Base-by-base conservation (phyloP, 2,888 invertebrate genomes). In the Arenicola marina region DNA sequence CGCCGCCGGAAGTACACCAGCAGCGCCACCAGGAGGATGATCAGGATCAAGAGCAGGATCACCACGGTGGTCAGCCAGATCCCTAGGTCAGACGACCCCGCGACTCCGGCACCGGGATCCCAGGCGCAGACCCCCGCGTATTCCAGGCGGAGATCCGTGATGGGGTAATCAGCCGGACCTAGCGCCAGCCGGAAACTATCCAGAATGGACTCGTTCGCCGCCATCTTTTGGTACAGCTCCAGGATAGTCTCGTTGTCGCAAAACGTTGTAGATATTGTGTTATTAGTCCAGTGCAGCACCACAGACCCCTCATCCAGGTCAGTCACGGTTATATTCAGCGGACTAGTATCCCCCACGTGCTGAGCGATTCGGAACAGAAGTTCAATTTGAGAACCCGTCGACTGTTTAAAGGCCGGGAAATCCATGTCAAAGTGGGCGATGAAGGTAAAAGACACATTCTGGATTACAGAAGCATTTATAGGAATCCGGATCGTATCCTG, bases 281-380 rank as follows among this genome's bases (percentile, higher is more conserved):
- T 70, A 63, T 74, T 73, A 18, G 67, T 69, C 74, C 74, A 74
- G 1, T 66, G 44, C 11, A 74, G 32, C 24, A 67, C 60, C 48
- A 71, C 61, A 1, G 74, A 73, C 1, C 73, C 73, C 26, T 51
- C 53, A 2, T 43, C 43, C 1, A 73, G 66, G 21, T 63, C 59
- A 29, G 69, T 46, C 29, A 74, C 68, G 2, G 68, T 68, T 24
- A 73, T 66, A 51, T 53, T 54, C 4, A 56, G 26, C 4, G 69
- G 28, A 2, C 51, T 45, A 18, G 15, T 44, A 32, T 70, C 70
- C 0, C 63, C 64, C 26, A 69, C 69, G 51, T 62, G 70, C 1
- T 21, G 29, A 44, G 64, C 59, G 11, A 73, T 48, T 18, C 60
- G 58, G 29, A 59, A 34, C 56, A 72, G 55, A 2, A 72, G 57